Conservation (phyloP, 2,888 invertebrate species). For the Pyrrhia umbra region DNA sequence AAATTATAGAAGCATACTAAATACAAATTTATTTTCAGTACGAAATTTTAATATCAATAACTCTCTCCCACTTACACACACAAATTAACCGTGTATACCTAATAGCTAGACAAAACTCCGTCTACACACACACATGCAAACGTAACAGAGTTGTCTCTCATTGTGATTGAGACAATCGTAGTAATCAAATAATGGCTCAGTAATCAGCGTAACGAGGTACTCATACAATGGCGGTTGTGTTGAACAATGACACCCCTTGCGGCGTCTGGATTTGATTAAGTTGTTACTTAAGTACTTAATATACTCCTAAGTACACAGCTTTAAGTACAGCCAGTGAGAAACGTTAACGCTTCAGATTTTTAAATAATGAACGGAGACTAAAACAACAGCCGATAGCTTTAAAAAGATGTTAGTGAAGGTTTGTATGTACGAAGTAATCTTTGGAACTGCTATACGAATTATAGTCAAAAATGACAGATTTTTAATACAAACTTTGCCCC, state of each 20-base stretch:
- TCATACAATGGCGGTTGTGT: constrained; percentile 24
- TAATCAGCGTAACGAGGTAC: constrained; percentile 46
- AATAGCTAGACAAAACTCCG: constrained; percentile 13
- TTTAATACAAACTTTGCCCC: too few species aligned
- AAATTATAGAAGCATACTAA: too few species aligned
- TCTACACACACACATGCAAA: constrained; percentile 26
- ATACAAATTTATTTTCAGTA: too few species aligned
- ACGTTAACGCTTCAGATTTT: too few species aligned
- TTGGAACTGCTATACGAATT: too few species aligned
- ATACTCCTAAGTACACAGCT: constrained; percentile 8
- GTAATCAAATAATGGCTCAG: constrained; percentile 51
- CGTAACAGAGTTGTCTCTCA: constrained; percentile 30
- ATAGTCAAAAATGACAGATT: too few species aligned
- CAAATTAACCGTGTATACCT: not conserved
- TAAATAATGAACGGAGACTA: too few species aligned
- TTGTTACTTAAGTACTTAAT: constrained; percentile 36
- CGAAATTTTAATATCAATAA: too few species aligned
- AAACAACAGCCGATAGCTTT: too few species aligned
- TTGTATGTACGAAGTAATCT: too few species aligned
- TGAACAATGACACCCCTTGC: constrained; percentile 50
- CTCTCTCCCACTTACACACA: not conserved
- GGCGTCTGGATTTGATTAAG: constrained; percentile 49
- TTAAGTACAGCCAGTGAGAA: not conserved
- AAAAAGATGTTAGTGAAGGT: too few species aligned
- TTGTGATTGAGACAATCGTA: constrained; percentile 55